phyloP scores from a whole-genome alignment of 2,797 vertebrate species.

The Hipposideros larvatus region DNA sequence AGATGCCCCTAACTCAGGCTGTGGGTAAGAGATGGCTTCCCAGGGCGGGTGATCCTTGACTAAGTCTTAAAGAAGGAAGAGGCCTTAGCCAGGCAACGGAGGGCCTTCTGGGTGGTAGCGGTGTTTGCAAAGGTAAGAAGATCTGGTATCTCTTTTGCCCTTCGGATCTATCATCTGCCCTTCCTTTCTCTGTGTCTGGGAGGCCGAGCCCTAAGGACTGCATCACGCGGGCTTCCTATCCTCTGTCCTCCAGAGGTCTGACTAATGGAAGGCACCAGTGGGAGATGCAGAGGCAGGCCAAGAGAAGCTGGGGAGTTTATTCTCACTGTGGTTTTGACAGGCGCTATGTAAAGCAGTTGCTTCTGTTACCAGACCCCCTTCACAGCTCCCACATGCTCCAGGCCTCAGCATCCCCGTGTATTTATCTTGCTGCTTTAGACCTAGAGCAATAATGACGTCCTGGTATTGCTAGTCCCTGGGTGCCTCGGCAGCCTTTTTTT shows the following conservation, averaged over 20 bases:
- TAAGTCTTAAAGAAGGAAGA: neutral
- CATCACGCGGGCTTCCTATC: neutral
- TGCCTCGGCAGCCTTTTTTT: neutral
- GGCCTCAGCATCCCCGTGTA: rapidly evolving
- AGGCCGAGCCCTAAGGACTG: neutral
- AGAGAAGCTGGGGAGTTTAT: no score
- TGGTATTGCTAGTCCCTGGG: rapidly evolving
- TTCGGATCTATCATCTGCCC: neutral
- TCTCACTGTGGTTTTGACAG: neutral
- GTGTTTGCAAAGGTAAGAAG: neutral
- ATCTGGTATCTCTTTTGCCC: neutral
- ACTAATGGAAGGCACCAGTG: neutral
- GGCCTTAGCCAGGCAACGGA: neutral
- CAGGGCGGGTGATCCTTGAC: neutral
- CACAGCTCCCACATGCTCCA: neutral
- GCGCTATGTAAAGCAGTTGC: neutral
- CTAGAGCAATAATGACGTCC: neutral
- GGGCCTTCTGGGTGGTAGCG: neutral
- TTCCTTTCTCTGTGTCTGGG: neutral
- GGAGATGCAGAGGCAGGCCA: rapidly evolving
- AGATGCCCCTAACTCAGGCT: neutral
- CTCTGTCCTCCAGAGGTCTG: neutral
- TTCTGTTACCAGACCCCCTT: no score
- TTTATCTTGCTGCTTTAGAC: neutral
- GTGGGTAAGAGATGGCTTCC: neutral